Evolutionary conservation across 2,113 vertebrate genomes (phyloP).

Genomic region (Pseudopodoces humilis): DNA sequence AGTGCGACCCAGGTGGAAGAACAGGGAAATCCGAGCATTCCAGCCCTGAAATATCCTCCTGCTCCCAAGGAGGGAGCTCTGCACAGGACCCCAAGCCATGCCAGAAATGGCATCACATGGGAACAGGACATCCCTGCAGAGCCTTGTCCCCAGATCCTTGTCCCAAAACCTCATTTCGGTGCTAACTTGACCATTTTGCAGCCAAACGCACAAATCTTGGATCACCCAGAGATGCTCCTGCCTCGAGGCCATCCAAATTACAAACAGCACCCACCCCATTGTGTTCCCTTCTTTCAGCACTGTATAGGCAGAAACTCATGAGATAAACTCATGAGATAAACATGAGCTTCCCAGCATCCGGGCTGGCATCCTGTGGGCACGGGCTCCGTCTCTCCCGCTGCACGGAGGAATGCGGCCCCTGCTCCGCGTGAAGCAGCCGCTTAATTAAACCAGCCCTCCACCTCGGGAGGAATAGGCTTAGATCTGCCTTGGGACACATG

Average conservation of each 20-base stretch:
- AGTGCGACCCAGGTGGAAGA: fast-evolving
- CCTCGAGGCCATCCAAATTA: background rate
- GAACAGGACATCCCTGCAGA: background rate
- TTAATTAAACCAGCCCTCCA: constrained; percentile 47
- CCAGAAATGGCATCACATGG: background rate
- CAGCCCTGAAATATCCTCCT: background rate
- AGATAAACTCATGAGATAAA: constrained; percentile 28
- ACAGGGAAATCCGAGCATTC: background rate
- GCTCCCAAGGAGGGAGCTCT: background rate
- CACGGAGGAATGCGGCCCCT: background rate
- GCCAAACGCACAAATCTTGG: fast-evolving
- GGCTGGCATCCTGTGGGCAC: background rate
- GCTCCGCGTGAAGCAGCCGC: background rate
- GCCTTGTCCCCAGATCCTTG: background rate
- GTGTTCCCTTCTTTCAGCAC: background rate
- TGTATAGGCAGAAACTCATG: background rate
- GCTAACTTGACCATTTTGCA: background rate
- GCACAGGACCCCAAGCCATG: background rate
- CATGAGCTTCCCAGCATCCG: background rate
- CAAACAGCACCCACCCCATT: background rate
- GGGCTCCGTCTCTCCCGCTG: background rate
- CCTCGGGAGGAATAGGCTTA: constrained; percentile 4
- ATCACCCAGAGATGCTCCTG: background rate
- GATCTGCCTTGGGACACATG: constrained; percentile 1
- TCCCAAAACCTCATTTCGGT: background rate